These are phyloP conservation scores for Neocrepidodera transversa DNA, from an alignment of 2,888 invertebrate species.

Conservation along the genomic window DNA sequence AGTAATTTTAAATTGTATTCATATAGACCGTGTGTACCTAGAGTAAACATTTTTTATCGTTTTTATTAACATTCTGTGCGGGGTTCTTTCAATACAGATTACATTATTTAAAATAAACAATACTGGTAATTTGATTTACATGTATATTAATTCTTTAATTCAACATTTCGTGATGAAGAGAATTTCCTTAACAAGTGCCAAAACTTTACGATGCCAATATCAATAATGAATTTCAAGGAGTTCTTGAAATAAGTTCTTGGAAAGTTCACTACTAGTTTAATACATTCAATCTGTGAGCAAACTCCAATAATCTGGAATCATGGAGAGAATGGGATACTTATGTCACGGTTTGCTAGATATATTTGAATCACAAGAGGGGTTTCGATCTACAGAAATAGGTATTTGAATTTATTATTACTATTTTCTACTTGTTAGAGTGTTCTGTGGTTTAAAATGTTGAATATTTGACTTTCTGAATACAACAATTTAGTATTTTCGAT, in stretches of 20 bases:
- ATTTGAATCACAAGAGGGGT: slow-evolving; percentile 11
- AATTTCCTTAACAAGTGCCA: slow-evolving; percentile 2
- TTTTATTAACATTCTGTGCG: too few relatives aligned
- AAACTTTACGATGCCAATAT: slow-evolving; percentile 2
- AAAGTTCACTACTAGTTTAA: slow-evolving; percentile 10
- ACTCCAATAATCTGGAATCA: slow-evolving; percentile 13
- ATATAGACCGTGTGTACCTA: too few relatives aligned
- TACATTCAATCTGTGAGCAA: slow-evolving; percentile 11
- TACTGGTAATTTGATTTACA: too few relatives aligned
- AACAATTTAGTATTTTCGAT: too few relatives aligned
- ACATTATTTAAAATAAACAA: too few relatives aligned
- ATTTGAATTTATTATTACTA: background rate
- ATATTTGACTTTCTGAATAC: too few relatives aligned
- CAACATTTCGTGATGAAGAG: background rate
- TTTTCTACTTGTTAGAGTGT: too few relatives aligned
- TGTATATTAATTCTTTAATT: background rate
- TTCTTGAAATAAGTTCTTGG: slow-evolving; percentile 8
- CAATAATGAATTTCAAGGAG: slow-evolving; percentile 1
- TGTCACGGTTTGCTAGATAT: slow-evolving; percentile 2
- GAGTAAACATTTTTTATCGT: too few relatives aligned
- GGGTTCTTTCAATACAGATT: too few relatives aligned
- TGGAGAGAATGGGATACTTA: slow-evolving; percentile 12
- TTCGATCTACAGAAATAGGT: slow-evolving; percentile 4
- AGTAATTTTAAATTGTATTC: too few relatives aligned
- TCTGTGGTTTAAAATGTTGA: too few relatives aligned